Evolutionary conservation across 2,888 invertebrate genomes (phyloP).

Genomic region (Mechanitis mazaeus): DNA sequence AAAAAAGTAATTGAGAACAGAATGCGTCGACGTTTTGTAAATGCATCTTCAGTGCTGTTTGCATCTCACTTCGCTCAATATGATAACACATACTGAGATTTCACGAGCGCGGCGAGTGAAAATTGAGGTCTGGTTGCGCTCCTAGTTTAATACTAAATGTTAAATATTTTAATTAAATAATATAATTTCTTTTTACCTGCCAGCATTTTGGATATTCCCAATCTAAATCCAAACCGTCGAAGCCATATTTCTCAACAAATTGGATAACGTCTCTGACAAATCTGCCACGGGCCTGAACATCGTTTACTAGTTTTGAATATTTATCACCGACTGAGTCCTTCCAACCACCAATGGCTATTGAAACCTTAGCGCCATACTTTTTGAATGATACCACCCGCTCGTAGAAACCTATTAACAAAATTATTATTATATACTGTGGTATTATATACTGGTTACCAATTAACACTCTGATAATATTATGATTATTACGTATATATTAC

Average conservation of each 20-base stretch:
- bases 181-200: conserved; percentile 74
- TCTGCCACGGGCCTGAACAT: conserved; percentile 80
- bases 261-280: conserved; percentile 85
- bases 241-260: conserved; percentile 87
- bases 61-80: no score
- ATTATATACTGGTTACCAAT: no score
- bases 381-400: conserved; percentile 88
- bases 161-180: not conserved
- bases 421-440: no score
- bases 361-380: conserved; percentile 87
- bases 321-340: conserved; percentile 94
- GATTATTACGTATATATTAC: no score
- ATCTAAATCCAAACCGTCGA: conserved; percentile 96
- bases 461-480: no score
- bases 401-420: conserved; percentile 81
- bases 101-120: no score
- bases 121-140: no score
- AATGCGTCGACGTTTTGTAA: no score
- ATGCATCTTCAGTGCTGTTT: no score
- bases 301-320: conserved; percentile 89
- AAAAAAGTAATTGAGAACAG: no score
- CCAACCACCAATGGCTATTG: conserved; percentile 96
- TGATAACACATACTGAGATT: no score
- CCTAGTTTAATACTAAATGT: no score
- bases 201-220: conserved; percentile 96